Conservation (phyloP, 2,113 vertebrate genomes). For the Galeopterus variegatus region DNA sequence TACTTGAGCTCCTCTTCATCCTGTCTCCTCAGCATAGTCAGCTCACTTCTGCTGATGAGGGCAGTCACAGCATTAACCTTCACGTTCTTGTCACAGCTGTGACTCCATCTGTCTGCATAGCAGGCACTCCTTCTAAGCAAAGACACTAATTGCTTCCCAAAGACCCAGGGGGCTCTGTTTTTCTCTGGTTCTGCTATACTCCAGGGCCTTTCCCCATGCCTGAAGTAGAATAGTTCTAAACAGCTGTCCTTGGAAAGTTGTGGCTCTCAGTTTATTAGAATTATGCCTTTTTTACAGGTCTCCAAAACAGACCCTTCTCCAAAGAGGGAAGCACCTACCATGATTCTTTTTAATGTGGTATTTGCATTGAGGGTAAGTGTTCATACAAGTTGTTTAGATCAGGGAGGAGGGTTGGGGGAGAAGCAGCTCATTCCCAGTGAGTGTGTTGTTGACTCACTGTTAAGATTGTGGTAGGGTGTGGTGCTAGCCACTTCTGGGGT, state of each 20-base stretch:
- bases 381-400: neutral
- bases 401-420: neutral
- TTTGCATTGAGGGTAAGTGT: slow-evolving; percentile 97
- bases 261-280: neutral
- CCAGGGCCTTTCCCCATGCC: neutral
- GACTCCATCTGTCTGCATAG: neutral
- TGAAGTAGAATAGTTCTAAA: neutral
- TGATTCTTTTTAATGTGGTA: slow-evolving; percentile 99
- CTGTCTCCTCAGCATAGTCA: neutral
- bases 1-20: neutral
- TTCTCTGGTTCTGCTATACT: neutral
- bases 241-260: neutral
- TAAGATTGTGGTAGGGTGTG: neutral
- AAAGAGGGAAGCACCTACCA: slow-evolving; percentile 98
- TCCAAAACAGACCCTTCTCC: slow-evolving; percentile 98
- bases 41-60: neutral
- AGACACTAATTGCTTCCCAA: neutral
- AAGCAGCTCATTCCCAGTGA: neutral
- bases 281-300: slow-evolving; percentile 89
- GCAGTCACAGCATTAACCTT: no score
- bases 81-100: neutral
- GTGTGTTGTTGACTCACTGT: neutral
- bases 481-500: neutral
- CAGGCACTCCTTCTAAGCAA: neutral
- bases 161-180: neutral